Conservation (phyloP, 2,113 vertebrate species). For the Actenoides hombroni region DNA sequence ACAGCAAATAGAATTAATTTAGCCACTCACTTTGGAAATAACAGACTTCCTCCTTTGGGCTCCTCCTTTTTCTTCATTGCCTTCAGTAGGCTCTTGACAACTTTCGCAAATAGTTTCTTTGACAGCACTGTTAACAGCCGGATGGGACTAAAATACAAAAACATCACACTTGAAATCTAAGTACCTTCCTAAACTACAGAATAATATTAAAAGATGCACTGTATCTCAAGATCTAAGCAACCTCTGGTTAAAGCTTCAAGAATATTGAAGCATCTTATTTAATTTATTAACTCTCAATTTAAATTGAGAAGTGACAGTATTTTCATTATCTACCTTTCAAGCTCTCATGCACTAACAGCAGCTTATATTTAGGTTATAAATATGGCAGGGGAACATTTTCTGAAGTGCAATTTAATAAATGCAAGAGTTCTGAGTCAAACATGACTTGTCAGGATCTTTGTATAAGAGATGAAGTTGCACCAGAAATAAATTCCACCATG, state of each 20-base stretch:
- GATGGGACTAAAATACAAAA: neutral
- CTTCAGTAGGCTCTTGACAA: conserved; percentile 70
- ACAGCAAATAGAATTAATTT: neutral
- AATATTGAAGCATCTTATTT: neutral
- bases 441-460: neutral
- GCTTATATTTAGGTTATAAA: neutral
- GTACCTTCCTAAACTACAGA: neutral
- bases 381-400: neutral
- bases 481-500: neutral
- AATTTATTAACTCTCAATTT: neutral
- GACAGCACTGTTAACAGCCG: neutral
- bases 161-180: neutral
- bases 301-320: neutral
- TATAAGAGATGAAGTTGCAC: neutral
- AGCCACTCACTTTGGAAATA: conserved; percentile 38
- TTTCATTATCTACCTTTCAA: neutral
- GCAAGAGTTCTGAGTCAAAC: neutral
- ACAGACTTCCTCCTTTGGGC: conserved; percentile 68
- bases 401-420: neutral
- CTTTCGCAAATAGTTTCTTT: conserved; percentile 57
- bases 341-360: neutral
- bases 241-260: neutral
- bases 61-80: conserved; percentile 42
- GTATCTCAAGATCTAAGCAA: neutral
- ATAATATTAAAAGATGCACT: neutral